A percentile compares a stretch with the other conserved stretches of the same genome.
phyloP scores from a whole-genome alignment of 2,113 vertebrate genomes.

The Hippopotamus amphibius region DNA sequence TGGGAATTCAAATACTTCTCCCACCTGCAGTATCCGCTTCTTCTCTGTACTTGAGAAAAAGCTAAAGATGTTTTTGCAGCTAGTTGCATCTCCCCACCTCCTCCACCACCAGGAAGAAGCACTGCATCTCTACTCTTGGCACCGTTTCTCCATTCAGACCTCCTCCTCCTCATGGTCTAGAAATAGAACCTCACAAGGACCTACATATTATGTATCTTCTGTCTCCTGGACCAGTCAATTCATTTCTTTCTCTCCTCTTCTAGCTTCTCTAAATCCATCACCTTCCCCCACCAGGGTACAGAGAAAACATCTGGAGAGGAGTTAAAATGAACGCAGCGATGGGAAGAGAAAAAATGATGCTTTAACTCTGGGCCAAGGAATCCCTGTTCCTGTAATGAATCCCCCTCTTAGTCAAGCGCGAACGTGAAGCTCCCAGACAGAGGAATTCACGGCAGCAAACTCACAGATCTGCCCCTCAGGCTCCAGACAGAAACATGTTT shows the following conservation, averaged over 20 bases:
- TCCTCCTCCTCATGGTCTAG: background rate
- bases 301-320: conserved; percentile 69
- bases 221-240: rapidly evolving
- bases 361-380: background rate
- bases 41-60: background rate
- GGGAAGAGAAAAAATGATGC: background rate
- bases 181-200: background rate
- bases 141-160: rapidly evolving
- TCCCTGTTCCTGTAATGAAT: background rate
- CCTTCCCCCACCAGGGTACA: background rate
- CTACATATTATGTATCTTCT: rapidly evolving
- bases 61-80: background rate
- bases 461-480: background rate
- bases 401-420: background rate
- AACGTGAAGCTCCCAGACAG: background rate
- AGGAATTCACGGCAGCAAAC: background rate
- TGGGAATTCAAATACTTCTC: background rate
- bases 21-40: background rate
- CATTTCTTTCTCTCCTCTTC: background rate
- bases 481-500: background rate
- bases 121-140: background rate
- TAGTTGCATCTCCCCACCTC: background rate
- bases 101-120: rapidly evolving
- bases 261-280: background rate
- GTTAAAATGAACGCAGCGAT: background rate